Base-by-base conservation (phyloP, 2,113 vertebrate species). In the Coracopsis vasa region DNA sequence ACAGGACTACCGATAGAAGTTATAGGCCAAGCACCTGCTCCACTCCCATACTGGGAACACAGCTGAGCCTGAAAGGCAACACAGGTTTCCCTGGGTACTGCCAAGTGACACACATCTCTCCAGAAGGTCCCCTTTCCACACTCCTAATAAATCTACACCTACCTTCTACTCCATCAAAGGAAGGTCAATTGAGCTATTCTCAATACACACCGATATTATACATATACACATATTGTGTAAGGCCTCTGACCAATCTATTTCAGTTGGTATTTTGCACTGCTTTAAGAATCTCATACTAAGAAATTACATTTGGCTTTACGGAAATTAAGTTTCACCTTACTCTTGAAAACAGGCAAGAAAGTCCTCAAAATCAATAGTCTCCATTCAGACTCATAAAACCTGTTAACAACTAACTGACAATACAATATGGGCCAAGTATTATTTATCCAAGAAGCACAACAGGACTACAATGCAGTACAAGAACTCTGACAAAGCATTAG, bases 371-470 rank as follows among this genome's bases (percentile, higher is more conserved):
- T 31, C 74, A 85, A 24, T 4, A 56, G 9, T 16, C 2, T 47
- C 35, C 69, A 41, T 35, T 61, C 27, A 69, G 24, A 80, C 70
- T 29, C 25, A 66, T 44, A 86, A 92, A 80, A 80, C 8, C 31
- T 33, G 13, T 16, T 86, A 81, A 56, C 29, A 50, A 47, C 42
- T 58, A 67, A 74, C 19, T 71, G 31, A 31, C 31, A 80, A 82
- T 16, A 79, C 13, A 69, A 28, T 14, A 56, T 1, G 5, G 39
- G 9, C 8, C 51, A 80, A 79, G 19, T 7, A 50, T 3, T 4
- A 1, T 29, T 47, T 39, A 42, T 23, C 42, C 70, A 79, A 71
- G 25, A 37, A 53, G 33, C 19, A 47, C 0, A 0, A 41, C 1
- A 75, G 35, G 2, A 66, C 33, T 47, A 53, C 45, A 94, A 14